phyloP scores from a whole-genome alignment of 2,797 vertebrate species.

The Syndactyla subalaris region DNA sequence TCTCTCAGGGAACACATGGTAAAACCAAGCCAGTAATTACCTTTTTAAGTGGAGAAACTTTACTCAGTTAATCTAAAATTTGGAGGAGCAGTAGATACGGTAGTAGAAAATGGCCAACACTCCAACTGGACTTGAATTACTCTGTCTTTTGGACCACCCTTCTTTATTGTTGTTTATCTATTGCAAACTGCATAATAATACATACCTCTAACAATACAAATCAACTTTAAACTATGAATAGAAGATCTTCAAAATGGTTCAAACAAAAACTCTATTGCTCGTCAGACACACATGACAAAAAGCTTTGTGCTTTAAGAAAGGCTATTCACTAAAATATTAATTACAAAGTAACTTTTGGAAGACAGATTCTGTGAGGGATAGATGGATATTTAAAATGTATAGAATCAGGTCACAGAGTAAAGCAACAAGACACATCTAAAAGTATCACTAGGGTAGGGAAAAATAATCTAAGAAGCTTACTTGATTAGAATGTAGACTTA shows the following conservation, averaged over 20 bases:
- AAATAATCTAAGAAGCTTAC: background rate
- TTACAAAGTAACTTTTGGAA: background rate
- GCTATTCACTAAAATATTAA: background rate
- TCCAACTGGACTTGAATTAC: background rate
- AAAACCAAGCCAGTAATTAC: background rate
- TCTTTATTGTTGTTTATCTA: background rate
- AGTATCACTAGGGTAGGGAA: background rate
- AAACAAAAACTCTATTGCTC: background rate
- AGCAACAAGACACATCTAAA: background rate
- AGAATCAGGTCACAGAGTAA: background rate
- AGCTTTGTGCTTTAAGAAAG: background rate
- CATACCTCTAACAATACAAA: background rate
- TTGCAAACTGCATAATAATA: background rate
- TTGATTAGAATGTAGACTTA: background rate
- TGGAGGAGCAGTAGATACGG: background rate
- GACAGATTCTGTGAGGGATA: background rate
- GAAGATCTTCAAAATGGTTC: background rate
- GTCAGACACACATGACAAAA: background rate
- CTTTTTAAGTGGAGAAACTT: background rate
- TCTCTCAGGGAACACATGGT: background rate
- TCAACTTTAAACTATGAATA: background rate
- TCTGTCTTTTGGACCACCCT: background rate
- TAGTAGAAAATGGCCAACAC: background rate
- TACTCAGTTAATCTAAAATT: background rate
- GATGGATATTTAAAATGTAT: background rate